Evolutionary conservation across 1,140 invertebrate genomes (phyloP).

Genomic region (Arion vulgaris): DNA sequence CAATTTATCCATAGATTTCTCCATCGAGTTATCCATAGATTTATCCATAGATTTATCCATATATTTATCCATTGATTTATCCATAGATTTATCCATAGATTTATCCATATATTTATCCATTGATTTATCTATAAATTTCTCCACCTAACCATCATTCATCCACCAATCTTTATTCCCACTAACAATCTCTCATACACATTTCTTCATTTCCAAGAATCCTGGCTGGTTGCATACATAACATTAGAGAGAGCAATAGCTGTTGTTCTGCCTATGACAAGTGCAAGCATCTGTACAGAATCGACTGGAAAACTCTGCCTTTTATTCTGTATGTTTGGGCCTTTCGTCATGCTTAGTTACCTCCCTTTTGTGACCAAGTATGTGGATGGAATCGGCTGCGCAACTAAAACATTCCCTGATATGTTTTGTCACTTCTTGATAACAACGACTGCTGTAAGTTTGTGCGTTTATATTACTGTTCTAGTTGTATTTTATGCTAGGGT

Average conservation of each 20-base stretch:
- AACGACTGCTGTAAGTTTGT: slow-evolving; percentile 35
- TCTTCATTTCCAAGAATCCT: slow-evolving; percentile 8
- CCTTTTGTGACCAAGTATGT: slow-evolving; percentile 26
- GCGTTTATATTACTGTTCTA: no score
- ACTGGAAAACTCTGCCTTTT: neutral
- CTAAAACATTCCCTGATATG: slow-evolving; percentile 25
- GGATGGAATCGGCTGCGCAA: slow-evolving; percentile 31
- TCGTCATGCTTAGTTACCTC: neutral
- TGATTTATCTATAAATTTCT: no score
- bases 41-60: no score
- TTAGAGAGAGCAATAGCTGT: slow-evolving; percentile 24
- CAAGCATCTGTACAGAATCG: neutral
- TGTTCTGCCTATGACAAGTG: slow-evolving; percentile 17
- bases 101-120: no score
- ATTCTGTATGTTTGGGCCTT: neutral
- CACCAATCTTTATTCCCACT: no score
- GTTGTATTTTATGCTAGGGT: no score
- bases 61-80: no score
- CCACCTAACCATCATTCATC: no score
- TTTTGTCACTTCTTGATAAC: slow-evolving; percentile 41
- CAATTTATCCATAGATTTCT: no score
- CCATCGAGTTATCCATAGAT: no score
- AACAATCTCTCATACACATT: no score
- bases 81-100: no score
- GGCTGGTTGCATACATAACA: slow-evolving; percentile 33